Conservation (phyloP, 2,888 invertebrate species). For the Mimachlamys varia region DNA sequence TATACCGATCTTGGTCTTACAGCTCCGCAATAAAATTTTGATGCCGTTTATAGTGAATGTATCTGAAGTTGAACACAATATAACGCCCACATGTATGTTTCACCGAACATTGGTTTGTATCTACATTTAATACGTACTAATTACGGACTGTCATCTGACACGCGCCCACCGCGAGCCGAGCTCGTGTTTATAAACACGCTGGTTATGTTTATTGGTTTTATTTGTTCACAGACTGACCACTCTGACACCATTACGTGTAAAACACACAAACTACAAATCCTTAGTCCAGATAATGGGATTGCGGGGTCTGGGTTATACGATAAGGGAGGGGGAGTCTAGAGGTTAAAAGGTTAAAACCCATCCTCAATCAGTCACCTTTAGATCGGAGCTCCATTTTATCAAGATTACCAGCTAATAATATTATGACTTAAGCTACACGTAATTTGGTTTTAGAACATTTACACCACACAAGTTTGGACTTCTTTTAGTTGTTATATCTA, state of each 20-base stretch:
- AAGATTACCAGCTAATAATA: too few species aligned
- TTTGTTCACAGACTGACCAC: conserved; percentile 3
- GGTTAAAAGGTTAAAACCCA: conserved; percentile 3
- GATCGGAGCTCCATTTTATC: neutral
- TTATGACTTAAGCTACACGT: too few species aligned
- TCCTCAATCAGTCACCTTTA: neutral
- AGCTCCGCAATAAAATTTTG: neutral
- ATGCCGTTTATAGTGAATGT: neutral
- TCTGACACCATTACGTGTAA: neutral
- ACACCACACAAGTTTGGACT: too few species aligned
- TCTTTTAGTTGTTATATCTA: too few species aligned
- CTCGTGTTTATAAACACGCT: neutral
- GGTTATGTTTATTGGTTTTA: conserved; percentile 18
- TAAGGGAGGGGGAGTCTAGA: neutral
- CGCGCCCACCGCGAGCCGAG: neutral
- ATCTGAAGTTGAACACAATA: neutral
- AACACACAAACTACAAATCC: neutral
- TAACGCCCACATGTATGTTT: neutral
- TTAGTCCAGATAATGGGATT: neutral
- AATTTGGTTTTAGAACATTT: too few species aligned
- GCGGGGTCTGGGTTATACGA: neutral
- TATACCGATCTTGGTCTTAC: neutral
- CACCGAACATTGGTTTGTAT: neutral
- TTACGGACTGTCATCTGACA: conserved; percentile 2
- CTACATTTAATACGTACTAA: conserved; percentile 12